phyloP scores from a whole-genome alignment of 1,140 invertebrate species.

The Leptinotarsa defecta region DNA sequence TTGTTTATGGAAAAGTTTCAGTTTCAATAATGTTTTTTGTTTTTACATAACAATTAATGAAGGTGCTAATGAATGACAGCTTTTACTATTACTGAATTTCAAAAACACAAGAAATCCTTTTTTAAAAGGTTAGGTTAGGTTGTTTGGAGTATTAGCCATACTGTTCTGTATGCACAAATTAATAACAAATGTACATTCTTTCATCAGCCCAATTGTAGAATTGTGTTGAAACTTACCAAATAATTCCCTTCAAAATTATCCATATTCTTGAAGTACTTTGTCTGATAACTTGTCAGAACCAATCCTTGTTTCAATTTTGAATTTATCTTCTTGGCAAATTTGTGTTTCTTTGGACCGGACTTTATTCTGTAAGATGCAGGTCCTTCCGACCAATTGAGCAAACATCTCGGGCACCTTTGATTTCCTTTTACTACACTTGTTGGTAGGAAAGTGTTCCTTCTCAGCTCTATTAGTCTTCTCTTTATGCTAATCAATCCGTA shows the following conservation, averaged over 20 bases:
- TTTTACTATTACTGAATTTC: too few relatives aligned
- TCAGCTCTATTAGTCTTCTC: constrained; percentile 33
- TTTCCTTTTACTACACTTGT: constrained; percentile 16
- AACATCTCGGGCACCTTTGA: constrained; percentile 36
- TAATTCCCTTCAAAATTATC: constrained; percentile 22
- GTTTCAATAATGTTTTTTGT: too few relatives aligned
- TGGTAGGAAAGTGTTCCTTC: constrained; percentile 23
- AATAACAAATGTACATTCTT: too few relatives aligned
- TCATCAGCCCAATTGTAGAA: background rate
- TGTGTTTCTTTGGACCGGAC: constrained; percentile 24
- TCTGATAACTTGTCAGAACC: constrained; percentile 36
- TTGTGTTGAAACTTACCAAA: constrained; percentile 18
- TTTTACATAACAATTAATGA: too few relatives aligned
- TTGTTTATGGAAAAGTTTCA: too few relatives aligned
- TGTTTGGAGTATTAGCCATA: too few relatives aligned
- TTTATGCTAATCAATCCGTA: constrained; percentile 29
- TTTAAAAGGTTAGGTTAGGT: too few relatives aligned
- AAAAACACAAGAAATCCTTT: too few relatives aligned
- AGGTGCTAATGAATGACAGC: too few relatives aligned
- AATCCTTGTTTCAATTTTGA: constrained; percentile 27
- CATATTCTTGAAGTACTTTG: constrained; percentile 32
- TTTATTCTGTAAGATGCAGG: constrained; percentile 22
- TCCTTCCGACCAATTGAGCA: constrained; percentile 31
- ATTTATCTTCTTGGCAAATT: constrained; percentile 35
- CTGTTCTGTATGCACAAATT: too few relatives aligned